A percentile compares a stretch with the other conserved stretches of the same genome.
Conservation (phyloP, 2,888 invertebrate genomes). For the Opisthograptis luteolata region DNA sequence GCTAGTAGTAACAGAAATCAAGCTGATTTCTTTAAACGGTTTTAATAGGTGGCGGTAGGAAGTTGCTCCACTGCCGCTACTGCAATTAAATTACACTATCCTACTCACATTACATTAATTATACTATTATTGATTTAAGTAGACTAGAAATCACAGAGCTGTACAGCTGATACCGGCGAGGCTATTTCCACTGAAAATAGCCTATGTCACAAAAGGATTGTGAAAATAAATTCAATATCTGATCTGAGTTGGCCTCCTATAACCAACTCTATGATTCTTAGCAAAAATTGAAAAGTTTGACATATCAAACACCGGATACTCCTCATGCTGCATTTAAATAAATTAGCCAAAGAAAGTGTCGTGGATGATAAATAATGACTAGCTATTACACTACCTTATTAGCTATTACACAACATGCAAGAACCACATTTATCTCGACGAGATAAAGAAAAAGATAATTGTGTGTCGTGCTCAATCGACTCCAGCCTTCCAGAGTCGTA, state of each 20-base stretch:
- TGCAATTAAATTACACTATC: slow-evolving; percentile 22
- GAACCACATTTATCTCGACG: slow-evolving; percentile 49
- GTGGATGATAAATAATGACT: slow-evolving; percentile 1
- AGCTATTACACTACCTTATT: slow-evolving; percentile 19
- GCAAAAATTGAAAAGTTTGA: too few relatives aligned
- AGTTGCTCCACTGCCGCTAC: slow-evolving; percentile 25
- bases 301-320: too few relatives aligned
- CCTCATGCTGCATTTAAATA: too few relatives aligned
- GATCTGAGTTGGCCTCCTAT: too few relatives aligned
- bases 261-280: too few relatives aligned
- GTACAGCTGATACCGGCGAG: too few relatives aligned
- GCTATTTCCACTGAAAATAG: too few relatives aligned
- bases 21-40: slow-evolving; percentile 43
- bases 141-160: too few relatives aligned
- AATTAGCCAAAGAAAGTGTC: background rate
- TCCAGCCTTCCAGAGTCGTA: slow-evolving; percentile 35
- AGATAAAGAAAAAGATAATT: slow-evolving; percentile 55
- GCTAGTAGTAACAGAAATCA: slow-evolving; percentile 20
- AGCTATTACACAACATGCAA: slow-evolving; percentile 39
- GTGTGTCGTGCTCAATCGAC: slow-evolving; percentile 56
- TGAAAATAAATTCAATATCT: too few relatives aligned
- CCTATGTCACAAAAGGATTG: too few relatives aligned
- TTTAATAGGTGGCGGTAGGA: slow-evolving; percentile 23
- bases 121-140: too few relatives aligned
- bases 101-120: slow-evolving; percentile 27